A percentile compares a stretch with the other conserved stretches of the same genome.
phyloP scores from a whole-genome alignment of 23 tunicate genomes.

The Pegea sp. region DNA sequence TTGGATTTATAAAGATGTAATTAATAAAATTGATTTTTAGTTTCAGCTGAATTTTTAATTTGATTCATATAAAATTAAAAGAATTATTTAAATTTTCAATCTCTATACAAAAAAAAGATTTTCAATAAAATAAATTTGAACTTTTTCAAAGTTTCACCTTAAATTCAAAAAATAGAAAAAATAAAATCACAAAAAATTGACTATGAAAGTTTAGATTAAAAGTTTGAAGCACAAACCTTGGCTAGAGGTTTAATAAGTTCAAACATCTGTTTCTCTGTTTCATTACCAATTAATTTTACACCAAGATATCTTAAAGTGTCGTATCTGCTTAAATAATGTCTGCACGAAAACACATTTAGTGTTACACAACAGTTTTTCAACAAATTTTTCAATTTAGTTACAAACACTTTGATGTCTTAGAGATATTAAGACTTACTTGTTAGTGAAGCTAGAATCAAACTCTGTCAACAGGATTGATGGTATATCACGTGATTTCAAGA shows the following conservation, averaged over 20 bases:
- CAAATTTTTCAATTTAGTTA: not conserved
- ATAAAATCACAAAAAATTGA: too few species aligned
- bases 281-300: constrained; percentile 7
- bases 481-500: constrained; percentile 13
- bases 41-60: too few species aligned
- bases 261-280: constrained; percentile 26
- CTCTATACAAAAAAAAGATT: too few species aligned
- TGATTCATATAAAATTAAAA: too few species aligned
- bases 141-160: too few species aligned
- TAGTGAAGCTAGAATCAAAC: constrained; percentile 18
- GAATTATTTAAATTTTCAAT: too few species aligned
- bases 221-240: constrained; percentile 12
- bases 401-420: not conserved
- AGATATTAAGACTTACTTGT: constrained; percentile 10
- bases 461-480: constrained; percentile 65
- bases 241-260: constrained; percentile 16
- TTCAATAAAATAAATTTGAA: too few species aligned
- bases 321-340: constrained; percentile 49
- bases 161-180: too few species aligned
- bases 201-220: too few species aligned
- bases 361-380: not conserved
- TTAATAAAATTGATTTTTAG: too few species aligned
- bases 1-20: too few species aligned
- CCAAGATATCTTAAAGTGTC: constrained; percentile 44
- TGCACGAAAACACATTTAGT: not conserved